Evolutionary conservation across 2,113 vertebrate species (phyloP).

Genomic region (Alligator sinensis): DNA sequence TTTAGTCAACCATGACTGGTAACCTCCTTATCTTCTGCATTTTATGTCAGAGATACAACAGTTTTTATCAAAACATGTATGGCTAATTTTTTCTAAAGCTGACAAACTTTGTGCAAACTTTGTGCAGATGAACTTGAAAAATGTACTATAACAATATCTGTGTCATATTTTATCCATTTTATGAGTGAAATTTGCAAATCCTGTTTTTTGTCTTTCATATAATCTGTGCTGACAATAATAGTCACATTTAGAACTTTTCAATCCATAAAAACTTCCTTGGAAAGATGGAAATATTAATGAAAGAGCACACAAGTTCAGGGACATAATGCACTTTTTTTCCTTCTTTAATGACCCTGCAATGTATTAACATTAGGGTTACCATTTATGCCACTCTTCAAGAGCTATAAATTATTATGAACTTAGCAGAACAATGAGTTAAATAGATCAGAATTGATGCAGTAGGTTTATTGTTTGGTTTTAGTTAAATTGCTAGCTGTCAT

Average conservation of each 20-base stretch:
- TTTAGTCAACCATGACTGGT: constrained; percentile 71
- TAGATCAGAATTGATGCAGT: neutral
- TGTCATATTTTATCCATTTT: constrained; percentile 27
- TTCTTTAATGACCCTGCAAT: neutral
- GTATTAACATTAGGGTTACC: neutral
- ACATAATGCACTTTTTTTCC: neutral
- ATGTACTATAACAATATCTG: constrained; percentile 41
- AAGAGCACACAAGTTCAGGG: neutral
- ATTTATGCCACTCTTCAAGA: neutral
- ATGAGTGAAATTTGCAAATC: constrained; percentile 28
- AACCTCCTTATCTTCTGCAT: constrained; percentile 61
- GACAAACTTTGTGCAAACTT: constrained; percentile 44
- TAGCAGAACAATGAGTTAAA: neutral
- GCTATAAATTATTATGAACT: neutral
- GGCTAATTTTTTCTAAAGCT: constrained; percentile 62
- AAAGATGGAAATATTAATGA: constrained; percentile 43
- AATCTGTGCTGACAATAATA: constrained; percentile 20
- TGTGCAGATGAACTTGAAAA: constrained; percentile 59
- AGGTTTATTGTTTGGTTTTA: neutral
- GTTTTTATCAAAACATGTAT: constrained; percentile 55
- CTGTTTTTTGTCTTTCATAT: constrained; percentile 60
- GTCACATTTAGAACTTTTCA: constrained; percentile 52
- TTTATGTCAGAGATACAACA: constrained; percentile 68
- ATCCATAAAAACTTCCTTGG: constrained; percentile 6
- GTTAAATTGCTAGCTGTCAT: neutral